Conservation (phyloP, 2,113 vertebrate species). For the Isichthys henryi region DNA sequence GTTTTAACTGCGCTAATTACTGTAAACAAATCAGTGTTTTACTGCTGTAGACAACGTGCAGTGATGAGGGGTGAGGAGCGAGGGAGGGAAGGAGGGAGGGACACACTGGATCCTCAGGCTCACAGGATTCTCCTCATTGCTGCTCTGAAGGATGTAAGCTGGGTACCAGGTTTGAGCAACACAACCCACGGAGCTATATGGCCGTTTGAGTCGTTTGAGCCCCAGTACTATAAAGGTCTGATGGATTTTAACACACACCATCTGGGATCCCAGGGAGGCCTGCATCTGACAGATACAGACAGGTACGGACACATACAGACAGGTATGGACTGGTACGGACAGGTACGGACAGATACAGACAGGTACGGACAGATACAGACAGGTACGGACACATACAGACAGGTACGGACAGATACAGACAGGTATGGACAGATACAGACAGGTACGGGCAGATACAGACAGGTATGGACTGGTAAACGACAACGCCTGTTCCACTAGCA, state of each 20-base stretch:
- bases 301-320: not conserved
- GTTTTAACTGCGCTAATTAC: slow-evolving; percentile 10
- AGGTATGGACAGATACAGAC: not conserved
- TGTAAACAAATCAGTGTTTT: not conserved
- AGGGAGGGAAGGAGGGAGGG: not conserved
- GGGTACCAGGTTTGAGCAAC: not conserved
- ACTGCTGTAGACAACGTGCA: not conserved
- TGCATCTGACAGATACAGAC: not conserved
- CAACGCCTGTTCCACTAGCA: slow-evolving; percentile 87
- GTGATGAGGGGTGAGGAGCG: slow-evolving; percentile 11
- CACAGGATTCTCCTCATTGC: not conserved
- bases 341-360: no score
- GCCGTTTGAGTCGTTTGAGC: slow-evolving; percentile 25
- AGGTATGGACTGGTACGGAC: no score
- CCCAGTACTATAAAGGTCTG: slow-evolving; percentile 19
- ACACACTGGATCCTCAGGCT: not conserved
- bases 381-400: slow-evolving; percentile 4
- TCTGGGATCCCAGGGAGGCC: not conserved
- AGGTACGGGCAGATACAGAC: slow-evolving; percentile 4
- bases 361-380: not conserved
- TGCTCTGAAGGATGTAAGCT: not conserved
- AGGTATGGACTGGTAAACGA: slow-evolving; percentile 66
- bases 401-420: no score
- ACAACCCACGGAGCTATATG: not conserved
- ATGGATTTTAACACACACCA: not conserved